A percentile compares a stretch with the other conserved stretches of the same genome.
phyloP scores from a whole-genome alignment of 2,113 vertebrate species.

The Capreolus pygargus region DNA sequence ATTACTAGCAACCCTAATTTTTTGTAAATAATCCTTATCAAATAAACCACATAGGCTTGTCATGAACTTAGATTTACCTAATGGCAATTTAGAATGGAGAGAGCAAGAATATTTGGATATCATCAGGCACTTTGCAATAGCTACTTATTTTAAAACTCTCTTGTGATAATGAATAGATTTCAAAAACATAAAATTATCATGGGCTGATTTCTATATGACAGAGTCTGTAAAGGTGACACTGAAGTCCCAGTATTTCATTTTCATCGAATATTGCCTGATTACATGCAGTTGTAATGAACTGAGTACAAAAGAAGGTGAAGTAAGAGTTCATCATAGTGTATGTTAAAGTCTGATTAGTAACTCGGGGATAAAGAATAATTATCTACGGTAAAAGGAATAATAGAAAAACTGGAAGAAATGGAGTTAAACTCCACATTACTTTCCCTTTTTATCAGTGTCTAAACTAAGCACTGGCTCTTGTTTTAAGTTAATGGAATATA shows the following conservation, averaged over 20 bases:
- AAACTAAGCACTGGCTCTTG: slow-evolving; percentile 11
- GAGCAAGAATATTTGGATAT: not conserved
- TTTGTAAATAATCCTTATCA: slow-evolving; percentile 21
- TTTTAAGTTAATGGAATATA: slow-evolving; percentile 33
- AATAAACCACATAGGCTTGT: not conserved
- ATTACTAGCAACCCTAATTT: not conserved
- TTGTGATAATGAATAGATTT: not conserved
- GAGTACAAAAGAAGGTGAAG: slow-evolving; percentile 7
- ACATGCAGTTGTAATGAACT: not conserved
- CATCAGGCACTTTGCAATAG: not conserved
- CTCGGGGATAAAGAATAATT: slow-evolving; percentile 5
- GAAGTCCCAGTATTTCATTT: slow-evolving; percentile 14
- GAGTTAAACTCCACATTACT: not conserved
- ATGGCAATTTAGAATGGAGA: not conserved
- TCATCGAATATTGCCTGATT: slow-evolving; percentile 12
- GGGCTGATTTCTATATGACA: not conserved
- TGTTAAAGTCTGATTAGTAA: slow-evolving; percentile 42
- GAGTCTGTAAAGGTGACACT: slow-evolving; percentile 7
- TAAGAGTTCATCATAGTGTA: slow-evolving; percentile 3
- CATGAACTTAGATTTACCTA: slow-evolving; percentile 28
- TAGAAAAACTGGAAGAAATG: slow-evolving; percentile 16
- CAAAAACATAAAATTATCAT: slow-evolving; percentile 40
- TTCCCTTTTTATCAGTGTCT: not conserved
- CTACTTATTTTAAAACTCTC: slow-evolving; percentile 20
- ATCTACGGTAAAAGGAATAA: not conserved